Percentiles rank a stretch among this genome's conserved stretches.
Conservation (phyloP, 2,113 vertebrate species). For the Girardinichthys multiradiatus region DNA sequence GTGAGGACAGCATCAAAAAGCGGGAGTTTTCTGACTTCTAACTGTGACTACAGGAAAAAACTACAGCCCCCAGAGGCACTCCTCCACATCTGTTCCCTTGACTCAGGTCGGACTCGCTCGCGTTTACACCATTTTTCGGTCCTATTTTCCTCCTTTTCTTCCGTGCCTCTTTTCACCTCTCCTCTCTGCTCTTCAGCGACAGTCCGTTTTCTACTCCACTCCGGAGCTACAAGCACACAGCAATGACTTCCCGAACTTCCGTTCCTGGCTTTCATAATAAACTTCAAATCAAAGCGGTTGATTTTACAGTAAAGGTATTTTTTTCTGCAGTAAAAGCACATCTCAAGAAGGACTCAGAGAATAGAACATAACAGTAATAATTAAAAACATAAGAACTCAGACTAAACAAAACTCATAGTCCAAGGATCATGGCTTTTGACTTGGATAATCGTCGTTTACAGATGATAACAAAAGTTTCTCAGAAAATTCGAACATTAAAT, state of each 20-base stretch:
- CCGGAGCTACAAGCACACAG: neutral
- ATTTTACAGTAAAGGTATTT: neutral
- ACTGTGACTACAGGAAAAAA: conserved; percentile 18
- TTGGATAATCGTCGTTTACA: too few species aligned
- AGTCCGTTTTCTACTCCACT: conserved; percentile 54
- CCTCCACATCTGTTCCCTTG: conserved; percentile 10
- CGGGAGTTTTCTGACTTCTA: conserved; percentile 51
- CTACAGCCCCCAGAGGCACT: conserved; percentile 50
- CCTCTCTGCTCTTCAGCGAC: conserved; percentile 52
- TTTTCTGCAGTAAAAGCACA: neutral
- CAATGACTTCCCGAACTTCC: accelerated
- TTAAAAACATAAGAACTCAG: too few species aligned
- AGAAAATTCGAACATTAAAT: too few species aligned
- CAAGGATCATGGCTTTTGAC: too few species aligned
- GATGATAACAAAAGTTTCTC: too few species aligned
- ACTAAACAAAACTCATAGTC: too few species aligned
- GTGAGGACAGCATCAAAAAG: conserved; percentile 80
- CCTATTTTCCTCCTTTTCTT: neutral
- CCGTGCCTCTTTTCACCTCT: conserved; percentile 21
- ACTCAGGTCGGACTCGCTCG: conserved; percentile 3
- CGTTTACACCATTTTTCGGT: conserved; percentile 59
- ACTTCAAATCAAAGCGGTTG: neutral
- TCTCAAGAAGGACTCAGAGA: neutral
- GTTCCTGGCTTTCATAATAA: conserved; percentile 48
- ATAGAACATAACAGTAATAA: neutral